Conservation (phyloP, 2,797 vertebrate species). For the Acanthis flammea region DNA sequence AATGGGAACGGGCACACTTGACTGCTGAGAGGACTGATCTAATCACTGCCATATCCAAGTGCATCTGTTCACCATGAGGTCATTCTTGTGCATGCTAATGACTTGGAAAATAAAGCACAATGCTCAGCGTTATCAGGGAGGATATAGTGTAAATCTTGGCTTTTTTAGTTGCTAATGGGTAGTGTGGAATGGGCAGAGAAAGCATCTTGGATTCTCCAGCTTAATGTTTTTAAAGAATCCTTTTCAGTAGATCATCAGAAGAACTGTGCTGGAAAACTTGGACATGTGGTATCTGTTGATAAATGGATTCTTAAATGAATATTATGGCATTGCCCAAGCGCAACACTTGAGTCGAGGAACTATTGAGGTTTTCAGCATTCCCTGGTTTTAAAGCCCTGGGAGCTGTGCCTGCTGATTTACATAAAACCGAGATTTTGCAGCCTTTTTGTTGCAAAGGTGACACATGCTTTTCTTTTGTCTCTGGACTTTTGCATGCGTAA, state of each 20-base stretch:
- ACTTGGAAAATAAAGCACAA: constrained; percentile 79
- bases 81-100: constrained; percentile 84
- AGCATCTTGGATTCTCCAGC: background rate
- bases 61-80: constrained; percentile 86
- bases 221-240: background rate
- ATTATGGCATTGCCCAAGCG: constrained; percentile 47
- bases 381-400: constrained; percentile 17
- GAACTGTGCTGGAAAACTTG: constrained; percentile 45
- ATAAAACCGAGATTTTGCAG: constrained; percentile 22
- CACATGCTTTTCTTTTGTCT: constrained; percentile 46
- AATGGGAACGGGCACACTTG: constrained; percentile 74
- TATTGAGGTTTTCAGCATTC: background rate
- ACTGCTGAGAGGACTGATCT: constrained; percentile 82
- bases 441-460: constrained; percentile 40
- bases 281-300: constrained; percentile 53
- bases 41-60: constrained; percentile 82
- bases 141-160: constrained; percentile 68
- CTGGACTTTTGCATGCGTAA: background rate
- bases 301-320: constrained; percentile 56
- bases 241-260: background rate
- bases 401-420: constrained; percentile 21
- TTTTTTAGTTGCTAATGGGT: constrained; percentile 44
- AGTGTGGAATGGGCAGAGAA: constrained; percentile 4
- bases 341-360: constrained; percentile 32
- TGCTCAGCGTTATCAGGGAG: constrained; percentile 69